These are phyloP conservation scores for Seriola rivoliana DNA, from an alignment of 2,113 vertebrate species.

Conservation along the genomic window DNA sequence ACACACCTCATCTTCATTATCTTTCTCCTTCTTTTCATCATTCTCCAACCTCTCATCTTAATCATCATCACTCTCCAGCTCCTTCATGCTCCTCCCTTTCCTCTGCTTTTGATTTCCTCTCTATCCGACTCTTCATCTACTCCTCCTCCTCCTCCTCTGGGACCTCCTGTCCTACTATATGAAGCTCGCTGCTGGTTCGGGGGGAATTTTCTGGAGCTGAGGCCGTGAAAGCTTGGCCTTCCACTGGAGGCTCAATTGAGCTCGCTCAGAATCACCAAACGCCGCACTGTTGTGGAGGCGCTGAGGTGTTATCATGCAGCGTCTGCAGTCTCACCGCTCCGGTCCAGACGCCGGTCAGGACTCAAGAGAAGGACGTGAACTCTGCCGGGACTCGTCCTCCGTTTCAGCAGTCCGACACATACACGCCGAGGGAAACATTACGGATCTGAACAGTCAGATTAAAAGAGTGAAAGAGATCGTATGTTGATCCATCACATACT, in stretches of 20 bases:
- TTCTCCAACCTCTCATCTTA: background rate
- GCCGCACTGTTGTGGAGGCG: background rate
- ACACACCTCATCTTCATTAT: background rate
- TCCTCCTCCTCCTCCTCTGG: slow-evolving; percentile 17
- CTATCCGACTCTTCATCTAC: background rate
- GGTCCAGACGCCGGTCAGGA: slow-evolving; percentile 18
- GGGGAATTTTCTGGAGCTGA: slow-evolving; percentile 66
- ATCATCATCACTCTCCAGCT: background rate
- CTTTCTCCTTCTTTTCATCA: background rate
- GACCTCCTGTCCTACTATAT: slow-evolving; percentile 41
- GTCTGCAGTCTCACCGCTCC: slow-evolving; percentile 14
- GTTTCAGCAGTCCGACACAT: background rate
- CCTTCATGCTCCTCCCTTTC: no score
- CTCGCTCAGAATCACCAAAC: slow-evolving; percentile 58
- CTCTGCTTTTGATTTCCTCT: background rate
- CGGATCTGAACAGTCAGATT: background rate
- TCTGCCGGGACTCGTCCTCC: slow-evolving; percentile 22
- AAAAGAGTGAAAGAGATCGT: background rate
- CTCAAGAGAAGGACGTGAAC: background rate
- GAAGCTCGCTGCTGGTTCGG: slow-evolving; percentile 52
- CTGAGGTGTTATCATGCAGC: slow-evolving; percentile 44
- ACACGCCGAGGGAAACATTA: background rate
- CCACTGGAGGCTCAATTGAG: slow-evolving; percentile 30
- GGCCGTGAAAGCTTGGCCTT: slow-evolving; percentile 62
- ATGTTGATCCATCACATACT: background rate